Evolutionary conservation across 30 jellyfish, hydroid and myxozoan species (phyloP), one percentile per base, ranked within the genome.

Genomic region (Rhopilema esculentum): DNA sequence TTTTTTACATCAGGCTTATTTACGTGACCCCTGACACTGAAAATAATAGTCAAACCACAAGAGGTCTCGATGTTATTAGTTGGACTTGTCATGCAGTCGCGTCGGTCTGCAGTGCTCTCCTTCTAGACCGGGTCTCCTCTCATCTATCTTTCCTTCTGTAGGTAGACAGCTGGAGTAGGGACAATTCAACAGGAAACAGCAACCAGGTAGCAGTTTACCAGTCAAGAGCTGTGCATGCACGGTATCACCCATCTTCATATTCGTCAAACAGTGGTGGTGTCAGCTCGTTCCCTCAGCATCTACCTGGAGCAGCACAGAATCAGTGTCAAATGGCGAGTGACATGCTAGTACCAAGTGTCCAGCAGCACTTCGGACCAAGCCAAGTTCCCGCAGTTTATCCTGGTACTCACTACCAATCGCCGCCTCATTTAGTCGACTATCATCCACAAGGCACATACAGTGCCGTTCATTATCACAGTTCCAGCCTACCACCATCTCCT

Each of bases 291-390:
- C 94, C 68, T 48, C 92, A 83, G 85, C 94, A 74, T 75, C 18
- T 73, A 32, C 83, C 90, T 26, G 90, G 90, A 80, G 65, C 84
- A 23, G 78, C 84, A 12, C 94, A 73, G 27, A 85, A 85, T 31
- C 94, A 73, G 77, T 85, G 94, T 74, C 94, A 85, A 62, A 85
- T 85, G 94, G 94, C 94, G 32, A 85, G 94, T 51, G 97, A 84
- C 89, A 91, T 91, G 97, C 92, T 91, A 30, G 97, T 91, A 30
- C 89, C 97, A 49, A 91, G 77, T 67, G 92, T 91, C 17, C 97
- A 91, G 87, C 97, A 88, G 73, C 90, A 88, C 77, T 85, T 85
- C 68, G 92, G 84, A 78, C 82, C 97, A 72, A 33, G 75, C 69
- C 97, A 88, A 71, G 91, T 88, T n/a, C 87, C 91, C 19, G 73